phyloP scores from a whole-genome alignment of 2,888 invertebrate genomes.

The Dryomyza anilis region DNA sequence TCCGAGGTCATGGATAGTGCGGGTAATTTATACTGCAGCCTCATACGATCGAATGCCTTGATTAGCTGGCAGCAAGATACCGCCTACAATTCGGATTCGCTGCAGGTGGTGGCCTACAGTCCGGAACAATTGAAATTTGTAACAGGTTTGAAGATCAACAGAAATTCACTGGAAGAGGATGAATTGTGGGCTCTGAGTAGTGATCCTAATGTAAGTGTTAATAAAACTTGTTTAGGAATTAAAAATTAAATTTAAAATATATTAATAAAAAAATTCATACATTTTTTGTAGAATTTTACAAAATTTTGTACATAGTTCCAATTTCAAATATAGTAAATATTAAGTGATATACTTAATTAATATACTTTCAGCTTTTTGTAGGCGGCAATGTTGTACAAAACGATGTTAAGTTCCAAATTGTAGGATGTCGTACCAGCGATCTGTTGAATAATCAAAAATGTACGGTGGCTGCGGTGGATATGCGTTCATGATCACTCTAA shows the following conservation, averaged over 20 bases:
- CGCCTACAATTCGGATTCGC: constrained; percentile 64
- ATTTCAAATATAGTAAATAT: too few species aligned
- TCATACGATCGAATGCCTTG: constrained; percentile 72
- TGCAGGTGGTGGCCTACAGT: constrained; percentile 65
- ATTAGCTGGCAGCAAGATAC: constrained; percentile 74
- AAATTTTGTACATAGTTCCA: too few species aligned
- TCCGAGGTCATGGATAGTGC: constrained; percentile 74
- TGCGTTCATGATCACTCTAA: too few species aligned
- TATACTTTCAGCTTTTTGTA: constrained; percentile 41
- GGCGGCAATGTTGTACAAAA: constrained; percentile 38
- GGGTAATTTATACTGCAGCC: constrained; percentile 75
- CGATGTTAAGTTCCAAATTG: constrained; percentile 73
- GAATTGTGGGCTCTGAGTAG: constrained; percentile 71
- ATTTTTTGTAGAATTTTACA: too few species aligned
- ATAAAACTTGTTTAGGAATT: too few species aligned
- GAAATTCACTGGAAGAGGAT: constrained; percentile 65
- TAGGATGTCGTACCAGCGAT: constrained; percentile 62
- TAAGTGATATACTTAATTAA: too few species aligned
- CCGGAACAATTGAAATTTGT: constrained; percentile 72
- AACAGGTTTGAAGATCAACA: constrained; percentile 73
- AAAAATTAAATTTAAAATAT: too few species aligned
- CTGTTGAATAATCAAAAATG: constrained; percentile 49
- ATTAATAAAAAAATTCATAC: too few species aligned
- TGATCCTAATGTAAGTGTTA: constrained; percentile 47
- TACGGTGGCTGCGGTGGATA: constrained; percentile 42